Percentiles rank a stretch among this genome's conserved stretches.
These are phyloP conservation scores for Malurus elegans DNA, from an alignment of 2,113 vertebrate genomes.

Conservation along the genomic window DNA sequence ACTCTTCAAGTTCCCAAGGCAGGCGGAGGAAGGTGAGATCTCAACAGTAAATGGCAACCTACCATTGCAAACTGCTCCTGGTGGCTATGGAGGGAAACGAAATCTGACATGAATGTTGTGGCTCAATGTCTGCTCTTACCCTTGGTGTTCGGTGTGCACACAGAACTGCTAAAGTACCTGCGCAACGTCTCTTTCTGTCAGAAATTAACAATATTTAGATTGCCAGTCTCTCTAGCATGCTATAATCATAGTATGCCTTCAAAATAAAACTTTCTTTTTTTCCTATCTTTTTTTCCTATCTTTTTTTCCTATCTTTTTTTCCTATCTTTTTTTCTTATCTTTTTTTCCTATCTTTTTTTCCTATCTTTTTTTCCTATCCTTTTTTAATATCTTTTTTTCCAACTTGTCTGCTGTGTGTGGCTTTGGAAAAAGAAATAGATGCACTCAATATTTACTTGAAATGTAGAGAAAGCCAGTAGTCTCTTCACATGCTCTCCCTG, in stretches of 20 bases:
- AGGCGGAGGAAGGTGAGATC: conserved; percentile 79
- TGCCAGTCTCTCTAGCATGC: neutral
- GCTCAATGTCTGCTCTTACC: neutral
- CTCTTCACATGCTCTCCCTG: neutral
- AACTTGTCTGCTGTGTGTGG: neutral
- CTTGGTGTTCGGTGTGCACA: rapidly evolving
- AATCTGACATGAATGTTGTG: rapidly evolving
- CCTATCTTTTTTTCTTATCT: rapidly evolving
- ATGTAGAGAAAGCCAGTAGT: neutral
- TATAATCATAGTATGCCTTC: neutral
- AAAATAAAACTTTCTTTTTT: neutral
- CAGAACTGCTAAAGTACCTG: neutral
- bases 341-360: rapidly evolving
- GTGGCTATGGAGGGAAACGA: rapidly evolving
- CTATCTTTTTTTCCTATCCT: too few relatives aligned
- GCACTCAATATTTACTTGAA: neutral
- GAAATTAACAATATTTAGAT: neutral
- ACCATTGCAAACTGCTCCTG: rapidly evolving
- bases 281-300: neutral
- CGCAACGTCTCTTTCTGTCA: neutral
- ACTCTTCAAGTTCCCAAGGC: conserved; percentile 75
- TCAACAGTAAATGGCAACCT: neutral
- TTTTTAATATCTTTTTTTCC: neutral
- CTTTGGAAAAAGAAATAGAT: neutral
- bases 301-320: rapidly evolving